Evolutionary conservation across 2,797 vertebrate genomes (phyloP).

Genomic region (Smutsia gigantea): DNA sequence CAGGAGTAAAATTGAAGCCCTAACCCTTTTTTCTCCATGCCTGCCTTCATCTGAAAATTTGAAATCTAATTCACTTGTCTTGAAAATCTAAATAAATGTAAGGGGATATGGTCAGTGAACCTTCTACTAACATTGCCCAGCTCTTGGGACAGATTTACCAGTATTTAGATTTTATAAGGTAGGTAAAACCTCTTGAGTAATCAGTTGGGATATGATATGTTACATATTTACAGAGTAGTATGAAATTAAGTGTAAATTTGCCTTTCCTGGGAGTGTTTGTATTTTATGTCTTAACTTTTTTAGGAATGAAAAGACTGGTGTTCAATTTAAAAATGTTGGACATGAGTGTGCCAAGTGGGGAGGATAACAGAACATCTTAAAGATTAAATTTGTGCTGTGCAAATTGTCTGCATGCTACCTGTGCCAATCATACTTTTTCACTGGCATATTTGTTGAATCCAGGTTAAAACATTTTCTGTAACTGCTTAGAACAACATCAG

Average conservation of each 20-base stretch:
- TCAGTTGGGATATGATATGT: background rate
- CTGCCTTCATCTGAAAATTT: constrained; percentile 45
- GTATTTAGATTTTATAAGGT: constrained; percentile 33
- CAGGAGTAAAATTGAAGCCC: constrained; percentile 45
- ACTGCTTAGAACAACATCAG: constrained; percentile 30
- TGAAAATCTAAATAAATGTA: constrained; percentile 61
- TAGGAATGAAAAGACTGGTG: constrained; percentile 23
- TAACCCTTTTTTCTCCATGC: background rate
- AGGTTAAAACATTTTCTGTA: constrained; percentile 54
- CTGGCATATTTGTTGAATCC: constrained; percentile 13
- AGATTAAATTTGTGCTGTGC: background rate
- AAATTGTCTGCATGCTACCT: background rate
- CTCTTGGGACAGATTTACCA: background rate
- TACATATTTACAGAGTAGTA: constrained; percentile 14
- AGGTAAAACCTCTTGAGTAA: background rate
- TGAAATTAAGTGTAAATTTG: constrained; percentile 60
- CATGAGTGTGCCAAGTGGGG: background rate
- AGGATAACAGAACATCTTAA: background rate
- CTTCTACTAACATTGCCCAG: constrained; percentile 14
- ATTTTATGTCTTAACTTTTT: constrained; percentile 35
- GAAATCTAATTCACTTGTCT: constrained; percentile 22
- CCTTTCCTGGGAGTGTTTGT: constrained; percentile 26
- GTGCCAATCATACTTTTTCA: constrained; percentile 24
- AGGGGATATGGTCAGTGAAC: background rate
- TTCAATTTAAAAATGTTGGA: constrained; percentile 51